Evolutionary conservation across 2,797 vertebrate species (phyloP), one percentile per base, ranked within the genome.

Genomic region (Denticeps clupeoides): DNA sequence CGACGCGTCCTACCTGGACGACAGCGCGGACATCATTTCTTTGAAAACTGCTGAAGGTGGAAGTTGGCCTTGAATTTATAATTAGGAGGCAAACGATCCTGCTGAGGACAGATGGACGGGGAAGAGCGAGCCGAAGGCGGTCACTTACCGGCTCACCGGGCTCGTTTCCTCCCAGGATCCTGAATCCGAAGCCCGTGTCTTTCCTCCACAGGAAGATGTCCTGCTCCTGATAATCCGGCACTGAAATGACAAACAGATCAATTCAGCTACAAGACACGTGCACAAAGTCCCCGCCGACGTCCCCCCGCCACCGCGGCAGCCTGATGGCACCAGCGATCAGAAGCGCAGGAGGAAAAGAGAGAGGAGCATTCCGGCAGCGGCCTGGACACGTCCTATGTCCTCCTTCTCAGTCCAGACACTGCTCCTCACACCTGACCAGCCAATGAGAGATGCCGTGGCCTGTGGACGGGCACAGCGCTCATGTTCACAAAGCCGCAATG

Each of bases 151-250:
- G 95, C 64, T 99, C 95, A 62, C 95, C 95, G 11, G 93, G 82
- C 70, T 99, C 93, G 68, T 99, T 97, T 71, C 95, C 95, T 70
- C 95, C 95, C 15, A 98, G 89, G 82, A 99, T 99, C 76, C 95
- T 87, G 84, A 99, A 99, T 65, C 95, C 95, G 59, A 97, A 99
- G 29, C 95, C 95, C 0, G 93, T 97, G 79, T 99, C 95, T 75
- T 99, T 97, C 70, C 95, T 91, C 93, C 93, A 97, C 64, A 99
- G 90, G 85, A 99, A 97, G 69, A 99, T 97, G 80, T 99, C 94
- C 74, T 97, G 93, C 70, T 99, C 93, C 73, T 99, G 93, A 75
- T 89, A 94, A 79, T 97, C 95, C 77, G 93, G 95, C 83, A 92
- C 95, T 99, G 68, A 41, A 70, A 77, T 38, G 32, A 44, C 68